Base-by-base conservation (phyloP, 2,113 vertebrate genomes). In the Motacilla tschutschensis region DNA sequence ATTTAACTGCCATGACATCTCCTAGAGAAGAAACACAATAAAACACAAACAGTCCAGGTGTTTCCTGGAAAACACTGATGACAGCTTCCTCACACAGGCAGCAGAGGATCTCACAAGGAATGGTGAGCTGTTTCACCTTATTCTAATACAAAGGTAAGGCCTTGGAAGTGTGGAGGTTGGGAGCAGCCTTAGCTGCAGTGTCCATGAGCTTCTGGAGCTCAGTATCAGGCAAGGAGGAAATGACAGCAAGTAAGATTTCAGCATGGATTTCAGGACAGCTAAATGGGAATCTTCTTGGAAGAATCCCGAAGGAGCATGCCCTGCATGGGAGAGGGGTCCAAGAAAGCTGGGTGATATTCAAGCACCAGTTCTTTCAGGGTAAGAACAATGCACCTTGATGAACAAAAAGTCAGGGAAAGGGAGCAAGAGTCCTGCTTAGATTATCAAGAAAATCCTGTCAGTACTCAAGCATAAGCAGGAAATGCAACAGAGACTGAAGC, bases 251-350 rank as follows among this genome's bases (percentile, higher is more conserved):
- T 12, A 40, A 31, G n/a, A 50, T 24, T 38, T 31, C 43, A 78
- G 26, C 3, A 3, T 11, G 22, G 12, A 40, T 29, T 54, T 69
- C 55, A 77, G 20, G 20, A 69, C 19, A 28, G 6, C 9, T 33
- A 50, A 58, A 57, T 17, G 4, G 10, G 4, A 10, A 28, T 24
- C 31, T 69, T 69, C 24, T 15, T 50, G 43, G 36, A 57, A 71
- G 22, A n/a, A 64, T 85, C 10, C 16, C 1, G 4, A 44, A n/a
- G 74, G 22, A 72, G 13, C 12, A 11, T 41, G 18, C 7, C 7
- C 28, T 24, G 3, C 1, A 0, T 33, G 28, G 21, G 36, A n/a
- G 36, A 70, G 2, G 7, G 15, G 6, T 11, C 7, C 26, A 57
- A 57, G 13, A 50, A 41, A 78, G 5, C 3, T 57, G 26, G 7